Conservation (phyloP, 2,888 invertebrate species). For the Archips xylosteana region DNA sequence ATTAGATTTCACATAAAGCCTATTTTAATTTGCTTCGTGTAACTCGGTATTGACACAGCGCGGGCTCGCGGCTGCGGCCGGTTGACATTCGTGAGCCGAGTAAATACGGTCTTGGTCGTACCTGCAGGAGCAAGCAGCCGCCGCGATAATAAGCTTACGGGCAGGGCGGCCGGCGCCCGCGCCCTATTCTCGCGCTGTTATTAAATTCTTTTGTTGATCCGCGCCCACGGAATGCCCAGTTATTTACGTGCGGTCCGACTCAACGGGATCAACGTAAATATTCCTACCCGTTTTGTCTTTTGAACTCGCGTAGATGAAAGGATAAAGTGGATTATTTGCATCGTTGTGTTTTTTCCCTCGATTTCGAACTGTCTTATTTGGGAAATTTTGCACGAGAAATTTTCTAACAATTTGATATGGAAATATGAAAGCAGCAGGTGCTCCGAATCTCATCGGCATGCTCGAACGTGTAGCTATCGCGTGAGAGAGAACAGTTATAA, state of each 20-base stretch:
- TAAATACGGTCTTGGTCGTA: conserved; percentile 68
- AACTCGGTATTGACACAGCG: conserved; percentile 68
- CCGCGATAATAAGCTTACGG: conserved; percentile 80
- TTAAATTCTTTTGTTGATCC: conserved; percentile 82
- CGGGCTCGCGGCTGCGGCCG: conserved; percentile 59
- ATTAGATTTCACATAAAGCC: conserved; percentile 84
- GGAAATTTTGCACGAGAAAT: conserved; percentile 50
- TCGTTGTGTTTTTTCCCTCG: conserved; percentile 51
- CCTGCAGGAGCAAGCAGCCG: conserved; percentile 59
- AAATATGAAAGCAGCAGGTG: conserved; percentile 69
- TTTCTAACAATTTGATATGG: conserved; percentile 60
- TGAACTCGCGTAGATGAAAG: conserved; percentile 65
- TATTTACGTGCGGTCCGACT: conserved; percentile 72
- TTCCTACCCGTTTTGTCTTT: conserved; percentile 65
- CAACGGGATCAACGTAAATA: conserved; percentile 74
- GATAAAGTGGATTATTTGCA: conserved; percentile 69
- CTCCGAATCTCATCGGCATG: conserved; percentile 54
- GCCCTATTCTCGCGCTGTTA: conserved; percentile 64
- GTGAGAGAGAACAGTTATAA: conserved; percentile 63
- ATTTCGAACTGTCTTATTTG: conserved; percentile 43
- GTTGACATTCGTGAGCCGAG: conserved; percentile 72
- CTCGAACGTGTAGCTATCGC: conserved; percentile 54
- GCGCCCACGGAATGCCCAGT: conserved; percentile 69
- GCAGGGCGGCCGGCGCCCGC: conserved; percentile 64
- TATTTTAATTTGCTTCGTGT: conserved; percentile 83